Conservation (phyloP, 2,797 vertebrate genomes). For the Melanotaenia maccullochi region DNA sequence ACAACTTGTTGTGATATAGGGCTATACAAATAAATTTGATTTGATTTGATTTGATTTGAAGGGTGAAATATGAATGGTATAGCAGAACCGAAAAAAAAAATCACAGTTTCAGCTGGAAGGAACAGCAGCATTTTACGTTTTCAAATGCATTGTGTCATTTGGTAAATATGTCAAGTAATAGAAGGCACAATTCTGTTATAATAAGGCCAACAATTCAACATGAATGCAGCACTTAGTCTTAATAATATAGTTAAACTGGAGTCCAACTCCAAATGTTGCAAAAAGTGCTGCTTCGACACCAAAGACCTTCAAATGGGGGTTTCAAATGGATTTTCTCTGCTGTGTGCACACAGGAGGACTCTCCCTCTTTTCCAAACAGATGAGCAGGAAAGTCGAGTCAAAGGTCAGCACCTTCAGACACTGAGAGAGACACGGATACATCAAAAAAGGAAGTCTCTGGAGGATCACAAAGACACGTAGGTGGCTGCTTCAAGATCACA, state of each 20-base stretch:
- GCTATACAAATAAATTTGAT: no score
- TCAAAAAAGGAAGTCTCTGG: conserved; percentile 66
- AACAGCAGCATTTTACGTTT: conserved; percentile 28
- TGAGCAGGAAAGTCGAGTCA: conserved; percentile 47
- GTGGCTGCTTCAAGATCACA: conserved; percentile 22
- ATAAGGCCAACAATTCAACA: conserved; percentile 21
- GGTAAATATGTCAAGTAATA: conserved; percentile 20
- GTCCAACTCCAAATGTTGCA: conserved; percentile 67
- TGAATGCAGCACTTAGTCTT: conserved; percentile 18
- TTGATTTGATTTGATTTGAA: no score
- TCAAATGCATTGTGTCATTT: conserved; percentile 15
- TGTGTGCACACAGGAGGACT: conserved; percentile 23
- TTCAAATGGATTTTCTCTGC: conserved; percentile 69
- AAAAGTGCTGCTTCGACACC: conserved; percentile 31
- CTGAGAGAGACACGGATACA: conserved; percentile 51
- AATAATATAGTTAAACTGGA: conserved; percentile 49
- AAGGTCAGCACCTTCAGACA: conserved; percentile 66
- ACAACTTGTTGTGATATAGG: no score
- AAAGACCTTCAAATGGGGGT: conserved; percentile 31
- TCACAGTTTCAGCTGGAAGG: conserved; percentile 7
- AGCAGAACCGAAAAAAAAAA: background rate
- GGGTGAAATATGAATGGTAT: conserved; percentile 8
- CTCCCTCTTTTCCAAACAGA: conserved; percentile 53
- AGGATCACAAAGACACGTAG: conserved; percentile 47
- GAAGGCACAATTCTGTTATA: background rate